Conservation (phyloP, 2,113 vertebrate species). For the Octodon degus region DNA sequence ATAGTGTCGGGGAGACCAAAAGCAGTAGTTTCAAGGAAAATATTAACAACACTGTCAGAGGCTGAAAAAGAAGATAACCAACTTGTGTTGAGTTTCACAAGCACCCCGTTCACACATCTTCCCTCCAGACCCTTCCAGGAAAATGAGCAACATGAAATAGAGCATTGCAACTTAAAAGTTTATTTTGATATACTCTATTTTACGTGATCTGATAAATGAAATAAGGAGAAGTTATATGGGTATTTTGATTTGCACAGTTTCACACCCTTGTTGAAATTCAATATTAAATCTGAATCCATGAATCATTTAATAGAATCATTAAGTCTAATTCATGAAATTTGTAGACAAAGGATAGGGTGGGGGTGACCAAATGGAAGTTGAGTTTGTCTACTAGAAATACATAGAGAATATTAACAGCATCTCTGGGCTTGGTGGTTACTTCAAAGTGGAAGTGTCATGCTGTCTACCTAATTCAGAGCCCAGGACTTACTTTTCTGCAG, state of each 20-base stretch:
- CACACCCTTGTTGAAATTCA: not conserved
- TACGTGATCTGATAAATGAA: conserved; percentile 22
- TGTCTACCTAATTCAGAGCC: not conserved
- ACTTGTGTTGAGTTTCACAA: not conserved
- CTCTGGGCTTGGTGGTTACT: conserved; percentile 7
- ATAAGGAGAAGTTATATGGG: not conserved
- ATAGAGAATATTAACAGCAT: not conserved
- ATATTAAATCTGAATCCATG: not conserved
- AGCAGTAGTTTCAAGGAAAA: conserved; percentile 3
- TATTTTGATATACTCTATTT: conserved; percentile 19
- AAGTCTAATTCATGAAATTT: not conserved
- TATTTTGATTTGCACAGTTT: not conserved
- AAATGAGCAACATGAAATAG: conserved; percentile 48
- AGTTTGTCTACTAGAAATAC: not conserved
- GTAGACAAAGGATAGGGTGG: not conserved
- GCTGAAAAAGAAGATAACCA: conserved; percentile 68
- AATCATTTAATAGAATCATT: not conserved
- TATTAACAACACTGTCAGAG: conserved; percentile 52
- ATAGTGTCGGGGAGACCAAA: conserved; percentile 67
- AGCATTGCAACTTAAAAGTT: not conserved
- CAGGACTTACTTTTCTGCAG: not conserved
- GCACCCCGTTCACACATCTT: conserved; percentile 49
- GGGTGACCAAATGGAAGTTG: not conserved
- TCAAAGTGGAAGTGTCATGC: not conserved
- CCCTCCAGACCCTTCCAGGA: conserved; percentile 4